Conservation (phyloP, 2,113 vertebrate species). For the Drymodes brunneopygia region DNA sequence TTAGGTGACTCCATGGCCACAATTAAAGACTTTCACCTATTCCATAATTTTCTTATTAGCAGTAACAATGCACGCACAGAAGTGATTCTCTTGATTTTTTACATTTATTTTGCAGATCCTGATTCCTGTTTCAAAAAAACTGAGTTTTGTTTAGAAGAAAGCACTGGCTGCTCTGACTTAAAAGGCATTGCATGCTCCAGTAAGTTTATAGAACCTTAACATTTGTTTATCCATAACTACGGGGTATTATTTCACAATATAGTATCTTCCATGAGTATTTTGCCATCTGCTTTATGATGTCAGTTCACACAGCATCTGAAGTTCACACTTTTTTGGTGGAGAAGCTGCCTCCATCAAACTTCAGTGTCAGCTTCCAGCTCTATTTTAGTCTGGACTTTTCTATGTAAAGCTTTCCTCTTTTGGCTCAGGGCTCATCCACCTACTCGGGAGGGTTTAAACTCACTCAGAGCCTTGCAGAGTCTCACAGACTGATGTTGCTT, state of each 20-base stretch:
- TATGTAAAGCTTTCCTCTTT: background rate
- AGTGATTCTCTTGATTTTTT: background rate
- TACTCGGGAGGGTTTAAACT: background rate
- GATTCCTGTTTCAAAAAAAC: background rate
- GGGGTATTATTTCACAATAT: background rate
- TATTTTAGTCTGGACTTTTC: background rate
- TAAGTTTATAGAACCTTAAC: constrained; percentile 32
- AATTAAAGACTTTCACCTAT: background rate
- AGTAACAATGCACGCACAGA: background rate
- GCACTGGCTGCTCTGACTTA: background rate
- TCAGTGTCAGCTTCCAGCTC: background rate
- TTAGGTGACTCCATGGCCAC: background rate
- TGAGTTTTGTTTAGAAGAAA: constrained; percentile 9
- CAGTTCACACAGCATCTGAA: background rate
- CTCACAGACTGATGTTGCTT: background rate
- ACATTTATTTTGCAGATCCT: constrained; percentile 39
- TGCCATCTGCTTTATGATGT: background rate
- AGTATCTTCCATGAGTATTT: background rate
- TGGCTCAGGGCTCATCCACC: background rate
- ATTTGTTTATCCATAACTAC: background rate
- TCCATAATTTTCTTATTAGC: background rate
- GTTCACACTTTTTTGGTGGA: background rate
- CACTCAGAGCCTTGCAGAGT: background rate
- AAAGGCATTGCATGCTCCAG: background rate
- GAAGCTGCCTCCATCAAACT: background rate